Conservation (phyloP, 2,113 vertebrate species). For the Podarcis cretensis region DNA sequence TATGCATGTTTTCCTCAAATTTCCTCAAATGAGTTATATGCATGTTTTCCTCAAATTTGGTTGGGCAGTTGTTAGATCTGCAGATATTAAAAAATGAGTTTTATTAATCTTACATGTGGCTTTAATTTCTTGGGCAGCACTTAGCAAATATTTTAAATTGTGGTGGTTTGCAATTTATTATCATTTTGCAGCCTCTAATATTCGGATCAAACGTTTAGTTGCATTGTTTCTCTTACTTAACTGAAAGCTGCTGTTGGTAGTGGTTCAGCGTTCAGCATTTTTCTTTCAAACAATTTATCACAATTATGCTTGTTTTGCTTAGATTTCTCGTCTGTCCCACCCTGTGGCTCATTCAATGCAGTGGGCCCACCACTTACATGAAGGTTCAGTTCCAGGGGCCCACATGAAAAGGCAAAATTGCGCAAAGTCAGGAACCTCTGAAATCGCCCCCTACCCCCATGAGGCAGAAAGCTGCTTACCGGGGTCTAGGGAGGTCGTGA, state of each 20-base stretch:
- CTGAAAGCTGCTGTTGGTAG: neutral
- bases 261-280: neutral
- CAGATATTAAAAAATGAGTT: neutral
- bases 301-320: too few species aligned
- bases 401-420: too few species aligned
- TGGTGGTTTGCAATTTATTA: neutral
- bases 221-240: conserved; percentile 6
- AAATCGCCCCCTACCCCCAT: too few species aligned
- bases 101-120: conserved; percentile 9
- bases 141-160: neutral
- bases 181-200: neutral
- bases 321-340: too few species aligned
- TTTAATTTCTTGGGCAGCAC: neutral
- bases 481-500: too few species aligned
- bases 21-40: conserved; percentile 1
- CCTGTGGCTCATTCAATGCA: too few species aligned
- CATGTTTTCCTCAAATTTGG: conserved; percentile 19
- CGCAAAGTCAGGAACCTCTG: too few species aligned
- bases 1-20: conserved; percentile 22
- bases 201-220: neutral
- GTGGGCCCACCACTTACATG: too few species aligned
- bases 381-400: too few species aligned
- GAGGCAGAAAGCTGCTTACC: too few species aligned
- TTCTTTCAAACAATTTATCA: too few species aligned
- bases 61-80: neutral